Conservation (phyloP, 2,797 vertebrate species). For the Macropus fuliginosus region DNA sequence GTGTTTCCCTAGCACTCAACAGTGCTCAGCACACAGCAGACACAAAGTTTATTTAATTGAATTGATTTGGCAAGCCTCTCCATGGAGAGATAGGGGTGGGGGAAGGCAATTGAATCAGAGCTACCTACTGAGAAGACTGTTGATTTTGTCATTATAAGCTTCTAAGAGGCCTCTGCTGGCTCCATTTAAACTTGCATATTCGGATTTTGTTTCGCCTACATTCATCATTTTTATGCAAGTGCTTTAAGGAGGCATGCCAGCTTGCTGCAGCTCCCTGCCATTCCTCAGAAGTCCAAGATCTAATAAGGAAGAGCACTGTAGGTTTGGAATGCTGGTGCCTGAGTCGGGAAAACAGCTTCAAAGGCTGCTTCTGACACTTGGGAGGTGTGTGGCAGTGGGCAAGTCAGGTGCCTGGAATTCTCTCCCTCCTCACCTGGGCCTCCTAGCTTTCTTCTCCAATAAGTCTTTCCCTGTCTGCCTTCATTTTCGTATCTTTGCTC, state of each 20-base stretch:
- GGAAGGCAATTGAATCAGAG: not conserved
- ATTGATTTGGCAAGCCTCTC: not conserved
- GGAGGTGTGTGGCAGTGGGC: not conserved
- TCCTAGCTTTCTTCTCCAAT: not conserved
- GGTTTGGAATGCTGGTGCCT: not conserved
- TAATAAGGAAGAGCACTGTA: not conserved
- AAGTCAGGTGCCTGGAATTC: not conserved
- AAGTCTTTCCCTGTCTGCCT: not conserved
- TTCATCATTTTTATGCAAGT: not conserved
- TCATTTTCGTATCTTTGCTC: not conserved
- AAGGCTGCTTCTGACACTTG: not conserved
- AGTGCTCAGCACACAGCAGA: not conserved
- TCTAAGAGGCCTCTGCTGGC: not conserved
- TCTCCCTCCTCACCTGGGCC: not conserved
- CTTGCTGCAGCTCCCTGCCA: not conserved
- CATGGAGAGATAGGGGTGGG: not conserved
- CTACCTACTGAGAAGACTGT: not conserved
- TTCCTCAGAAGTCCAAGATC: not conserved
- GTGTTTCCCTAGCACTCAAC: not conserved
- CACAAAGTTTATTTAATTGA: constrained; percentile 14
- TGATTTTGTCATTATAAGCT: not conserved
- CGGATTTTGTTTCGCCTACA: not conserved
- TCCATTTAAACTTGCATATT: not conserved
- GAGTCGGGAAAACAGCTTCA: not conserved
- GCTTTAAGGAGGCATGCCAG: not conserved